Percentiles rank a stretch among this genome's conserved stretches.
These are phyloP conservation scores for Syngnathus typhle DNA, from an alignment of 2,113 vertebrate species.

Conservation along the genomic window DNA sequence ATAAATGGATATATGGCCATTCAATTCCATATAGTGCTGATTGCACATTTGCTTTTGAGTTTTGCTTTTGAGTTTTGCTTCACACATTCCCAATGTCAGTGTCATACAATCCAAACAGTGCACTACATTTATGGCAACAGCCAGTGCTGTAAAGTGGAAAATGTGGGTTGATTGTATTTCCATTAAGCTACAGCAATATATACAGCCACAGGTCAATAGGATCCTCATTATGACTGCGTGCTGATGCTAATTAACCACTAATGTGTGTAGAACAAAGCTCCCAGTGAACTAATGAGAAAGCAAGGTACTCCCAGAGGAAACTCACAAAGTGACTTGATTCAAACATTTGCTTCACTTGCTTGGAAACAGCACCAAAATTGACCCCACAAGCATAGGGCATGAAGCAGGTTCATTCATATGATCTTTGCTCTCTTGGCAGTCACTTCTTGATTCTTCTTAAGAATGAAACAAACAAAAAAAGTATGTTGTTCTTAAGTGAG, in stretches of 20 bases:
- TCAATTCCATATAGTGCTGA: not conserved
- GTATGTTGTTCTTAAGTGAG: not conserved
- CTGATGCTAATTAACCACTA: slow-evolving; percentile 68
- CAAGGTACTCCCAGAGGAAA: slow-evolving; percentile 43
- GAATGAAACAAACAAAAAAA: no score
- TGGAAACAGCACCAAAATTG: slow-evolving; percentile 34
- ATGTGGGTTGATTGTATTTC: slow-evolving; percentile 64
- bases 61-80: not conserved
- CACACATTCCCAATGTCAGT: slow-evolving; percentile 10
- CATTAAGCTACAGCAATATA: slow-evolving; percentile 59
- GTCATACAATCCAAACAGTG: slow-evolving; percentile 30
- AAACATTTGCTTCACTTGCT: slow-evolving; percentile 33
- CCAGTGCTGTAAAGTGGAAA: slow-evolving; percentile 37
- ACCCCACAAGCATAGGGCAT: slow-evolving; percentile 24
- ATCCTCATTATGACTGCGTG: slow-evolving; percentile 57
- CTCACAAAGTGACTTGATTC: slow-evolving; percentile 14
- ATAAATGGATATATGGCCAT: not conserved
- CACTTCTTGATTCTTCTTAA: not conserved
- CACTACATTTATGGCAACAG: slow-evolving; percentile 30
- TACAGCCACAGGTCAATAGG: slow-evolving; percentile 67
- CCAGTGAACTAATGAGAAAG: slow-evolving; percentile 30
- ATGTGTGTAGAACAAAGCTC: slow-evolving; percentile 51
- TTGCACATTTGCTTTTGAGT: not conserved
- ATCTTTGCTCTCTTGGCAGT: not conserved
- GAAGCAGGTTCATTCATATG: slow-evolving; percentile 13